Evolutionary conservation across 2,113 vertebrate genomes (phyloP).

Genomic region (Piaya cayana): DNA sequence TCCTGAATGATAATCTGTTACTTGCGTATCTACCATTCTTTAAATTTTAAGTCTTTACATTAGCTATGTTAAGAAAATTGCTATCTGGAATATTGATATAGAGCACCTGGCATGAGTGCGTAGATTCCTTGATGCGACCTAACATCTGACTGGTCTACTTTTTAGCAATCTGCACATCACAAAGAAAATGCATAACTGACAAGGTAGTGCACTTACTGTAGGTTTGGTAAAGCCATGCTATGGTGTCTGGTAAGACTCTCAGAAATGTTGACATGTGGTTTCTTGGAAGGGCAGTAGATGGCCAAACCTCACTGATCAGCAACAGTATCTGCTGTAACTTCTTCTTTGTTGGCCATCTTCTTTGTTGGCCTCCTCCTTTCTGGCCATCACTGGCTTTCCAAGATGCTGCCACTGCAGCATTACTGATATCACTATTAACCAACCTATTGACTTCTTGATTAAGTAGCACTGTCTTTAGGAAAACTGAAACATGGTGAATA

Average conservation of each 20-base stretch:
- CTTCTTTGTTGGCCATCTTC: too few relatives aligned
- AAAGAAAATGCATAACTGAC: background rate
- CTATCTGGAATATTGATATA: background rate
- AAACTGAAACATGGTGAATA: background rate
- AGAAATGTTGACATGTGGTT: background rate
- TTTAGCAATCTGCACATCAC: background rate
- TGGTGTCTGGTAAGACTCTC: background rate
- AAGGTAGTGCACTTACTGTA: background rate
- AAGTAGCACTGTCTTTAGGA: background rate
- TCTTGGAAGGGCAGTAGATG: background rate
- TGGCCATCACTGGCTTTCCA: background rate
- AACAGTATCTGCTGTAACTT: background rate
- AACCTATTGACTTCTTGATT: background rate
- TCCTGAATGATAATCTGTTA: background rate
- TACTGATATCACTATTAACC: background rate
- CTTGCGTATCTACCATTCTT: background rate
- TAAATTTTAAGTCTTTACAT: background rate
- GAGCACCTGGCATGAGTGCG: background rate
- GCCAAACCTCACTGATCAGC: background rate
- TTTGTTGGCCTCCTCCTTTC: too few relatives aligned
- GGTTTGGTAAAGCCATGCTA: background rate
- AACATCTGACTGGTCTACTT: constrained; percentile 7
- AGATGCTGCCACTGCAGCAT: background rate
- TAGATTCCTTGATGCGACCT: constrained; percentile 9
- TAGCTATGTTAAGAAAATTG: constrained; percentile 23